Conservation (phyloP, 2,888 invertebrate genomes). For the Epinotia ramella region DNA sequence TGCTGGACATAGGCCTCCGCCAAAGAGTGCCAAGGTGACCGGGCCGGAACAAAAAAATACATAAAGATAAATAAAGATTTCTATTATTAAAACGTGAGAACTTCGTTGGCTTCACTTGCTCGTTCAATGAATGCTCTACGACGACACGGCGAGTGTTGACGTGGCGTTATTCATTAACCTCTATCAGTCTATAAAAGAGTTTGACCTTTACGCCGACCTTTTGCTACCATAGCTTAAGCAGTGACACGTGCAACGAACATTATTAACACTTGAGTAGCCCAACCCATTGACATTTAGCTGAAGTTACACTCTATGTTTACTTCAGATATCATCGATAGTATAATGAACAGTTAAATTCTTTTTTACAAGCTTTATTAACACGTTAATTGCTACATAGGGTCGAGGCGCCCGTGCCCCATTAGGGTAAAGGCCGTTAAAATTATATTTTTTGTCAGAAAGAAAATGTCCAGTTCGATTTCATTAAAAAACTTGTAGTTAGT, state of each 20-base stretch:
- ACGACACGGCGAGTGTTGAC: slow-evolving; percentile 5
- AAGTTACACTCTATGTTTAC: slow-evolving; percentile 20
- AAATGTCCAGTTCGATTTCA: too few species aligned
- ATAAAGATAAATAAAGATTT: too few species aligned
- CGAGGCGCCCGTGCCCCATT: too few species aligned
- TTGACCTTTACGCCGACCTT: slow-evolving; percentile 44
- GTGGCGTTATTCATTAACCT: slow-evolving; percentile 23
- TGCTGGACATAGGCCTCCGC: too few species aligned
- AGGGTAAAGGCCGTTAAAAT: too few species aligned
- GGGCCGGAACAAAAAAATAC: too few species aligned
- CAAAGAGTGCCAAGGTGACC: too few species aligned
- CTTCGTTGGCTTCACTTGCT: not conserved
- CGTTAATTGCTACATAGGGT: too few species aligned
- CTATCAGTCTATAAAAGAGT: slow-evolving; percentile 41
- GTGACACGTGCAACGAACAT: slow-evolving; percentile 52
- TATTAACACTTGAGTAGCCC: slow-evolving; percentile 48
- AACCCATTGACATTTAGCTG: slow-evolving; percentile 52
- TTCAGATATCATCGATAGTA: not conserved
- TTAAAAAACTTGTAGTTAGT: too few species aligned
- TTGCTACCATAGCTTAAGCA: slow-evolving; percentile 47
- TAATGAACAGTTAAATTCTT: not conserved
- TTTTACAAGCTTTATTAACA: not conserved
- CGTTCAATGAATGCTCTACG: not conserved
- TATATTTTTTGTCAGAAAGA: too few species aligned
- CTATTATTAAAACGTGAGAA: not conserved